phyloP scores from a whole-genome alignment of 92 coral and sea anemone genomes.

The Paragorgia papillata region DNA sequence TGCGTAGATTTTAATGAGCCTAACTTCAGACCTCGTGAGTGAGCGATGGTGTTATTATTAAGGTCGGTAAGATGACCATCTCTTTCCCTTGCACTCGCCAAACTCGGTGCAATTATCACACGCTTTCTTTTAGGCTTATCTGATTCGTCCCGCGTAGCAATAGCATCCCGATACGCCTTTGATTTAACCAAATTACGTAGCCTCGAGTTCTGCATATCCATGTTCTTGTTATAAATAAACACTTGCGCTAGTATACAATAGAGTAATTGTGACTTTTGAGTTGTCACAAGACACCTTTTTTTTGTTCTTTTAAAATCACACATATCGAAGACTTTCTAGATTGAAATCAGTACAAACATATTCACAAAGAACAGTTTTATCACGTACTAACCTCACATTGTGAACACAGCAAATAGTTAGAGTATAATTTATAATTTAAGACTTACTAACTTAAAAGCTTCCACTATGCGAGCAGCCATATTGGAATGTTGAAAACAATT shows the following conservation, averaged over 20 bases:
- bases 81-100: slow-evolving; percentile 69
- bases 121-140: slow-evolving; percentile 64
- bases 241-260: too few relatives aligned
- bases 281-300: too few relatives aligned
- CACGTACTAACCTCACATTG: too few relatives aligned
- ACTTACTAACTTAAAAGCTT: neutral
- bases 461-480: slow-evolving; percentile 3
- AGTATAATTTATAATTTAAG: neutral
- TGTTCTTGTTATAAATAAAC: neutral
- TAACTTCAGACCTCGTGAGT: neutral
- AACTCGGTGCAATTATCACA: slow-evolving; percentile 77
- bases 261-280: too few relatives aligned
- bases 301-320: neutral
- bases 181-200: slow-evolving; percentile 71
- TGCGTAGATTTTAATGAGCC: neutral
- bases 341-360: too few relatives aligned
- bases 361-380: too few relatives aligned
- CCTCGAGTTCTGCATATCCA: slow-evolving; percentile 41
- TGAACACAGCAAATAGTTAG: neutral
- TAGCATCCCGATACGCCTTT: slow-evolving; percentile 86
- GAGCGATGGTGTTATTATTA: slow-evolving; percentile 35
- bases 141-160: slow-evolving; percentile 79
- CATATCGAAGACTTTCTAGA: too few relatives aligned
- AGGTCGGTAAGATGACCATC: too few relatives aligned
- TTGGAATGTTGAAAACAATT: slow-evolving; percentile 5